phyloP scores from a whole-genome alignment of 1,140 invertebrate species.

The Magallana ariakensis region DNA sequence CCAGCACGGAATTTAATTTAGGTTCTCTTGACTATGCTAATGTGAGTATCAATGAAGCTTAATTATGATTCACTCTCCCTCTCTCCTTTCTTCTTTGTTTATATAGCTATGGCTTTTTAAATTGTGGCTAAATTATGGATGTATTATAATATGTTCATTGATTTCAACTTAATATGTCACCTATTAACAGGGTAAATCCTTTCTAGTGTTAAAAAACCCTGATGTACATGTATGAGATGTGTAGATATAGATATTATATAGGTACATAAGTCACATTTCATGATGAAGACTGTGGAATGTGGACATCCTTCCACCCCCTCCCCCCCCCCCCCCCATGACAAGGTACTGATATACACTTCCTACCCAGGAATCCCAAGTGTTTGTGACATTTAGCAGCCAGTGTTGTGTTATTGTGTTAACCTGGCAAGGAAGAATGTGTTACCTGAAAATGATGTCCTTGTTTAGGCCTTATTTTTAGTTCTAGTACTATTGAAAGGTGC shows the following conservation, averaged over 20 bases:
- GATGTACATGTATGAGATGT: no score
- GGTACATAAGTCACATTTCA: no score
- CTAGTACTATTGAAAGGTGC: background rate
- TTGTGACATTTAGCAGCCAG: background rate
- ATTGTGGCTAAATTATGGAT: no score
- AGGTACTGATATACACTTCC: background rate
- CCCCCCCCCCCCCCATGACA: background rate
- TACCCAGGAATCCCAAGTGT: background rate
- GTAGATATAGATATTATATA: no score
- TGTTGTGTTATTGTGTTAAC: background rate
- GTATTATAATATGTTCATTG: no score
- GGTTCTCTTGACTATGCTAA: background rate
- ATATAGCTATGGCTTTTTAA: no score
- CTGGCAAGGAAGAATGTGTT: background rate
- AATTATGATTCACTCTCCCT: no score
- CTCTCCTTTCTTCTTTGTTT: no score
- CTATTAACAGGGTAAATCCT: no score
- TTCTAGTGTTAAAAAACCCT: no score
- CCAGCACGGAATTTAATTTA: background rate
- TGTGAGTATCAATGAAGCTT: no score
- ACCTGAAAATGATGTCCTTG: background rate
- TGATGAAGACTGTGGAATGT: background rate
- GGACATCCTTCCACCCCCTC: background rate
- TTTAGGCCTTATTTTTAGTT: background rate
- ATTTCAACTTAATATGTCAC: no score